phyloP scores from a whole-genome alignment of 2,888 invertebrate genomes.

The Dynastes hyllus region DNA sequence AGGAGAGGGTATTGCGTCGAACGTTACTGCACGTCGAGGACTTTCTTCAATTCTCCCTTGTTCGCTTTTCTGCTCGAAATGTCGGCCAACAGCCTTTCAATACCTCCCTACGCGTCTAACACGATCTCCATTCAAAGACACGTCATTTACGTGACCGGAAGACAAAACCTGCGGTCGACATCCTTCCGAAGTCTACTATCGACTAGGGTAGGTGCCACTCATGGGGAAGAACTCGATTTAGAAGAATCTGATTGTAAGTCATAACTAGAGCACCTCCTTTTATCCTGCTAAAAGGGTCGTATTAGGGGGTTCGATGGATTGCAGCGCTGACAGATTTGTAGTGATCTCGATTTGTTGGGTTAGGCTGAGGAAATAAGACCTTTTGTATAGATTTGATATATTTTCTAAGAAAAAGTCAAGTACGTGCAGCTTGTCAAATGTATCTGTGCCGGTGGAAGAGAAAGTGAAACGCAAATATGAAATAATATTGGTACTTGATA shows the following conservation, averaged over 20 bases:
- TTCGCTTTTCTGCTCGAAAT: constrained; percentile 19
- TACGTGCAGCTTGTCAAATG: no score
- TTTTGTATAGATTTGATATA: no score
- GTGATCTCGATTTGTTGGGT: no score
- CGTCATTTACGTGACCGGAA: neutral
- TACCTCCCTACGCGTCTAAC: neutral
- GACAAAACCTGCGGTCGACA: constrained; percentile 3
- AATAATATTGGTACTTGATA: no score
- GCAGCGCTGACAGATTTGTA: no score
- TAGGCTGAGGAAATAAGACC: no score
- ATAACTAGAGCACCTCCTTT: neutral
- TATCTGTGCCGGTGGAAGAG: no score
- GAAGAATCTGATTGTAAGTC: neutral
- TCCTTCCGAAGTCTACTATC: neutral
- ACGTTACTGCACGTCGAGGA: neutral
- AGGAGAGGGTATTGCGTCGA: neutral
- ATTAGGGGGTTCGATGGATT: neutral
- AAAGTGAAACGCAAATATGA: no score
- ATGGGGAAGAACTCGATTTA: constrained; percentile 6
- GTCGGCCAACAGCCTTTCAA: constrained; percentile 13
- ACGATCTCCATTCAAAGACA: constrained; percentile 11
- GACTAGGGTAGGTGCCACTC: neutral
- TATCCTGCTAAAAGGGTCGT: neutral
- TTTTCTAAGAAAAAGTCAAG: no score
- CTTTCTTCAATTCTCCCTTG: constrained; percentile 1